These are phyloP conservation scores for Tapirus terrestris DNA, from an alignment of 2,113 vertebrate genomes.

Conservation along the genomic window DNA sequence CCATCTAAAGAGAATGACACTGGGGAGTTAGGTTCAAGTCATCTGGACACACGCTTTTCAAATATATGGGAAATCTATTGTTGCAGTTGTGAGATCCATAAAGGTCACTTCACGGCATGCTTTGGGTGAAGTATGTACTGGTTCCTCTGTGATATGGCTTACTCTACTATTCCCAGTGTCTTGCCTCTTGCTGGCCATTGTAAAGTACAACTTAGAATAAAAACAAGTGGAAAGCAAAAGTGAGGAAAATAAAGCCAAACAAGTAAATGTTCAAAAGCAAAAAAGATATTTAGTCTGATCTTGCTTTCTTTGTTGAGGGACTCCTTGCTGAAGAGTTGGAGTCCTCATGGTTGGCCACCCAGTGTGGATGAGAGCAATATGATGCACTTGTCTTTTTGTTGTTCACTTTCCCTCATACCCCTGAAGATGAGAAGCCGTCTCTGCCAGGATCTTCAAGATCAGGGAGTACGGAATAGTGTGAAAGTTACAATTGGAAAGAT, in stretches of 20 bases:
- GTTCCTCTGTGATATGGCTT: background rate
- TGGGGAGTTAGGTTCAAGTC: background rate
- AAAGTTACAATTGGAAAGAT: background rate
- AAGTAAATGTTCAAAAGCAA: background rate
- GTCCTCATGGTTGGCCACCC: background rate
- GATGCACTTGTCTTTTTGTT: background rate
- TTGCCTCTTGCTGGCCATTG: background rate
- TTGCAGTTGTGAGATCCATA: background rate
- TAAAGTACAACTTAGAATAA: background rate
- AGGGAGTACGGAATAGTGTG: background rate
- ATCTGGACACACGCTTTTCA: background rate
- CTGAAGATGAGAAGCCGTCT: background rate
- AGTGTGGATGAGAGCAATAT: fast-evolving
- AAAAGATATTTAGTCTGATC: background rate
- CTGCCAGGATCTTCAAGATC: background rate
- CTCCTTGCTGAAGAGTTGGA: background rate
- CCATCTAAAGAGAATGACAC: background rate
- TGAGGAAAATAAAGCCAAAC: background rate
- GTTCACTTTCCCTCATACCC: background rate
- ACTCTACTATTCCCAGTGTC: background rate
- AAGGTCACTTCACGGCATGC: fast-evolving
- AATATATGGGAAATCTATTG: background rate
- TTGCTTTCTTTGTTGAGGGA: background rate
- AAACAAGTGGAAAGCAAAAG: background rate
- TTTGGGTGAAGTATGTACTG: background rate